Base-by-base conservation (phyloP, 2,888 invertebrate species). In the Tenthredo mesomela region DNA sequence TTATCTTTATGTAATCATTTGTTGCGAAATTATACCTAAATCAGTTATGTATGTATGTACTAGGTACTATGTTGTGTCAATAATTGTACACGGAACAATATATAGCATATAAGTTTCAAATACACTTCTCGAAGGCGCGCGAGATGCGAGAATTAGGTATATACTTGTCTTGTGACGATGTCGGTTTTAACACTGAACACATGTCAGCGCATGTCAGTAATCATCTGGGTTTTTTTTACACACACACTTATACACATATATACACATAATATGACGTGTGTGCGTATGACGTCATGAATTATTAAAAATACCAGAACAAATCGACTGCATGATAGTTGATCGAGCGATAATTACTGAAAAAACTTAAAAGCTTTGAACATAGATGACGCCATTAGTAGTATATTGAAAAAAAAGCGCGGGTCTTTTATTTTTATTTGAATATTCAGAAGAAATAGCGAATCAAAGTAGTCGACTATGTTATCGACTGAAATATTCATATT, bases 11-110 rank as follows among this genome's bases (percentile, higher is more conserved):
- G 12, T 61, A 61, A 61, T 61, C 61, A 61, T 21, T 25, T 4
- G 21, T 61, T 61, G 61, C 61, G 61, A 61, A 61, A 61, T 61
- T 61, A 61, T 61, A 21, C n/a, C n/a, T n/a, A n/a, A n/a, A n/a
- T 61, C 25, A n/a, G 54, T n/a, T 54, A 54, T 10, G 21, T 61
- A 61, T 2, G 25, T 29, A 29, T 29, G 29, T 29, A 29, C 29
- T n/a, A n/a, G 2, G 29, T 29, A 29, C 1, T 61, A 61, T 3
- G 10, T 21, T 12, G 25, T 61, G 12, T 61, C 61, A 61, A 61
- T 61, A 12, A 61, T 61, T 4, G 2, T 25, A 25, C 12, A 12
- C 61, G 61, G 61, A 25, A 25, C 61, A 25, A 25, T 25, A 61
- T 4, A 61, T 9, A 33, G 3, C n/a, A n/a, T 33, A 61, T 12